A percentile compares a stretch with the other conserved stretches of the same genome.
Evolutionary conservation across 1,140 invertebrate genomes (phyloP).

Genomic region (Myzus persicae): DNA sequence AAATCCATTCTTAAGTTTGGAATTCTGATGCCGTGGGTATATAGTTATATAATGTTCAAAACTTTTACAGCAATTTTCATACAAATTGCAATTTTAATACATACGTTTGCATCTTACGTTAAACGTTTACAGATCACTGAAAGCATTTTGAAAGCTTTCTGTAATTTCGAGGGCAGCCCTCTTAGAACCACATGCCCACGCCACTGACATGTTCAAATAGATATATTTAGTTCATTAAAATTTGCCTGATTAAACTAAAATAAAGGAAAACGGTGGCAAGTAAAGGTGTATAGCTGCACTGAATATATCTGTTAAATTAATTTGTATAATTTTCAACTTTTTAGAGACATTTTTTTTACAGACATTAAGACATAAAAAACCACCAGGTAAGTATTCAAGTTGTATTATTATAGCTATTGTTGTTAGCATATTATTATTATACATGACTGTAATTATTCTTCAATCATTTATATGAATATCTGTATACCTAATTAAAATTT

Average conservation of each 20-base stretch:
- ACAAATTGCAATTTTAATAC: background rate
- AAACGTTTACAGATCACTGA: background rate
- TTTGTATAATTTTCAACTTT: background rate
- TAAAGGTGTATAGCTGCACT: too few species aligned
- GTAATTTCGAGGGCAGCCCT: background rate
- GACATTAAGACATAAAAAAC: background rate
- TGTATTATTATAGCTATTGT: background rate
- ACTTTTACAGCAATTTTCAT: background rate
- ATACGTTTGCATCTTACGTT: background rate
- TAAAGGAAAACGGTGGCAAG: too few species aligned
- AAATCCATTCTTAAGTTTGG: background rate
- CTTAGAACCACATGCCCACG: background rate
- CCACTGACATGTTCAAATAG: background rate
- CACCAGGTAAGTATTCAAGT: background rate
- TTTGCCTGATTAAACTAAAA: background rate
- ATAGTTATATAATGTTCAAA: background rate
- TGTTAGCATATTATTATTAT: background rate
- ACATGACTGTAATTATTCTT: background rate
- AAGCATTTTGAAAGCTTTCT: background rate
- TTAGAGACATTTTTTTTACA: background rate
- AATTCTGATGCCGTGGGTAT: background rate
- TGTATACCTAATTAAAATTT: background rate
- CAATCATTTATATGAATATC: background rate
- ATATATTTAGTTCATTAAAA: background rate
- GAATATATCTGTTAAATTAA: too few species aligned